Base-by-base conservation (phyloP, 2,797 vertebrate genomes). In the Pogoniulus pusillus region DNA sequence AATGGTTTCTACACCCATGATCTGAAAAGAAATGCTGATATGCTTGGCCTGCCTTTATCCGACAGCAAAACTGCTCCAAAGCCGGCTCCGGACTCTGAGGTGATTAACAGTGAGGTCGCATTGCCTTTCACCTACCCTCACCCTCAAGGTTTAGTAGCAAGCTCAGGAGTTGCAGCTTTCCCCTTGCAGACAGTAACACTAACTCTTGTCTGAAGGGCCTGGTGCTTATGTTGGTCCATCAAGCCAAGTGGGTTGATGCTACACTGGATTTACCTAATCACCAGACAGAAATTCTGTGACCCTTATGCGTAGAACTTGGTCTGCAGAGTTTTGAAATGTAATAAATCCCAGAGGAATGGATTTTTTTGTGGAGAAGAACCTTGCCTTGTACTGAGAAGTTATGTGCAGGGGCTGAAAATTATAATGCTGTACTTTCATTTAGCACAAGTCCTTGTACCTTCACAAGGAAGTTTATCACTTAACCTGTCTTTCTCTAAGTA, bases 21-120 rank as follows among this genome's bases (percentile, higher is more conserved):
- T 14, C 30, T 82, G 60, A 64, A 35, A 8, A 10, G 34, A 79
- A 87, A 45, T 58, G 11, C 24, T n/a, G 18, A 11, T 59, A 64
- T 34, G 17, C 17, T 45, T 45, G 26, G 17, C 15, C 68, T 65
- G 30, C n/a, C 18, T 53, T 23, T 51, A 39, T 49, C 15, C 78
- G 82, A 68, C 66, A 84, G 43, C 11, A 87, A 19, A 93, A 29
- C 26, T 69, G 35, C 59, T 79, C 43, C 72, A 51, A 10, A 88
- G 72, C 14, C 49, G 79, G 47, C 35, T 58, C 47, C 53, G 87
- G 24, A 32, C 29, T 49, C 54, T 20, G 39, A 82, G 64, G 22
- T 76, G 39, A 79, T 27, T 45, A 43, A 66, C 0, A 43, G 43
- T 9, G 41, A 64, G 45, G 14, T 68, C 4, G 4, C 64, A 55